These are phyloP conservation scores for Caenorhabditis angaria DNA, from an alignment of 2,888 invertebrate genomes.

Conservation along the genomic window DNA sequence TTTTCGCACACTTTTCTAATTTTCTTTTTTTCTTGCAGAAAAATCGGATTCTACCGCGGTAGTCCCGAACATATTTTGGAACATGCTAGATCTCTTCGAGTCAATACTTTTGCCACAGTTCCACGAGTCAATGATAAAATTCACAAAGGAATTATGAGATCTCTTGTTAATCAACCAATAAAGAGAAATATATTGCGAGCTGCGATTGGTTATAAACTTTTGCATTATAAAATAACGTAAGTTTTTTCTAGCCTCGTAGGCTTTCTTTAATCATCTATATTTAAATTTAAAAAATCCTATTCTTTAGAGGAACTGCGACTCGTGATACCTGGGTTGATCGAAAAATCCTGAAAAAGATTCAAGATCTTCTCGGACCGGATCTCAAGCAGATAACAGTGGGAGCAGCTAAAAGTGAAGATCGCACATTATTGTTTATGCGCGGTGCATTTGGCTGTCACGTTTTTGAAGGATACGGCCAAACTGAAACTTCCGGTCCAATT, in stretches of 20 bases:
- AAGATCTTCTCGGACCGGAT: constrained; percentile 25
- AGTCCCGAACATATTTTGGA: constrained; percentile 30
- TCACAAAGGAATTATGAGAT: constrained; percentile 14
- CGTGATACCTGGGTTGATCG: constrained; percentile 36
- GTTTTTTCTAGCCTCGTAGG: neutral
- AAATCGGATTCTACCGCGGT: constrained; percentile 34
- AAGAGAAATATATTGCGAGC: constrained; percentile 25
- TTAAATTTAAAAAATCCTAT: neutral
- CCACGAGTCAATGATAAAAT: constrained; percentile 42
- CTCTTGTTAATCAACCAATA: constrained; percentile 18
- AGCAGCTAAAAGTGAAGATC: constrained; percentile 20
- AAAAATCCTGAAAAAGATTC: constrained; percentile 32
- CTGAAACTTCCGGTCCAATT: constrained; percentile 33
- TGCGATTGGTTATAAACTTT: constrained; percentile 26
- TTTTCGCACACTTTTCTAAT: too few relatives aligned
- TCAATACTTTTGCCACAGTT: constrained; percentile 32
- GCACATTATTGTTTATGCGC: constrained; percentile 20
- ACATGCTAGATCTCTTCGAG: constrained; percentile 24
- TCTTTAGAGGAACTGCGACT: constrained; percentile 25
- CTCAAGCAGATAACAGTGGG: constrained; percentile 30
- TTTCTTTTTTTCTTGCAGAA: constrained; percentile 4
- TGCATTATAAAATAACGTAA: constrained; percentile 31
- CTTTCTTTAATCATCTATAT: too few relatives aligned
- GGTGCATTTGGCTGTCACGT: constrained; percentile 36
- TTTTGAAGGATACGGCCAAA: constrained; percentile 44